phyloP scores from a whole-genome alignment of 2,113 vertebrate genomes.

The Macaca nemestrina region DNA sequence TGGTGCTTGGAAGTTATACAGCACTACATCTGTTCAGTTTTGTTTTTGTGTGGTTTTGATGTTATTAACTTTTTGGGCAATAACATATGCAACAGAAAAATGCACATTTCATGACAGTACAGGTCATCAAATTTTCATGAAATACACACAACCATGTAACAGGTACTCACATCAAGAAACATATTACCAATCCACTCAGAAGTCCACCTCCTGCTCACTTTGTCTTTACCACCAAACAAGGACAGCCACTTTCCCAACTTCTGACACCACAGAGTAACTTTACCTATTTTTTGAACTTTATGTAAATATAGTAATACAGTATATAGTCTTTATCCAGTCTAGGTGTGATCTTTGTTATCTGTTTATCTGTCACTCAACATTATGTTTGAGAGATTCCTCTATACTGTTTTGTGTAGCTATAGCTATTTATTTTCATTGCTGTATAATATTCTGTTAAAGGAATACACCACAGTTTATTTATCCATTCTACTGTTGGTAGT shows the following conservation, averaged over 20 bases:
- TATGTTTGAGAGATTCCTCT: neutral
- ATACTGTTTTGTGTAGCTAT: accelerated
- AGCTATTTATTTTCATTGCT: neutral
- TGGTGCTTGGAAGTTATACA: neutral
- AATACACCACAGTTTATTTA: accelerated
- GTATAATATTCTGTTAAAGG: neutral
- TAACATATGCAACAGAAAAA: neutral
- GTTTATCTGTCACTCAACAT: neutral
- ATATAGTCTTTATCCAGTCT: neutral
- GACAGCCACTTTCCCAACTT: neutral
- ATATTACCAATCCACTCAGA: neutral
- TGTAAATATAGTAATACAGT: accelerated
- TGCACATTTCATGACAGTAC: neutral
- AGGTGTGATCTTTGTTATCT: neutral
- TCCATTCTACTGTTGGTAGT: neutral
- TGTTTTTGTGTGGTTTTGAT: neutral
- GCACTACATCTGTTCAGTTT: neutral
- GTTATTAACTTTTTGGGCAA: neutral
- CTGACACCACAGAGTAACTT: neutral
- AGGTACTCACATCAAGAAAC: neutral
- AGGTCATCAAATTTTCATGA: neutral
- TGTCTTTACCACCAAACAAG: neutral
- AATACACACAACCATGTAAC: neutral
- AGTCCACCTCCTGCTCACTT: neutral
- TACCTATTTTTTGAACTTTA: neutral